phyloP scores from a whole-genome alignment of 2,797 vertebrate species.

The Pelochelys cantorii region DNA sequence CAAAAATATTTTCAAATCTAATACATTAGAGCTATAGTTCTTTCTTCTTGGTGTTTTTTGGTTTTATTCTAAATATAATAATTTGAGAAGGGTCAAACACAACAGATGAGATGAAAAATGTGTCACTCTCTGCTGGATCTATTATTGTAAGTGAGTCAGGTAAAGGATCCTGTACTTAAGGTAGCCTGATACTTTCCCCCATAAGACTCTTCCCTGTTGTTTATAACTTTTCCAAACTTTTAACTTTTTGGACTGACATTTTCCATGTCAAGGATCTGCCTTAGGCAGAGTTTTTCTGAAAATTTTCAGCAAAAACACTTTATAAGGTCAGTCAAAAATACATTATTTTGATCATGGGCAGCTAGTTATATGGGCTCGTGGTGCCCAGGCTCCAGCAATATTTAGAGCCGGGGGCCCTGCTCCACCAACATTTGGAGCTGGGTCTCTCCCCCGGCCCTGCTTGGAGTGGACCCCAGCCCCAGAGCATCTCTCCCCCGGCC shows the following conservation, averaged over 20 bases:
- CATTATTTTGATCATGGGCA: neutral
- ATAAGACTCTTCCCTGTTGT: neutral
- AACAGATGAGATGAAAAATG: neutral
- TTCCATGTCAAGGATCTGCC: neutral
- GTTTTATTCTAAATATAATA: neutral
- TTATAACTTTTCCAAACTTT: neutral
- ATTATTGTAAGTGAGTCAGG: neutral
- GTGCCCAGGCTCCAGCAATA: too few species aligned
- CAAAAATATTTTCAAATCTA: constrained; percentile 15
- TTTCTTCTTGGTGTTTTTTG: neutral
- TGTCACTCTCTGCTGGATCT: neutral
- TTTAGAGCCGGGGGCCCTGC: too few species aligned
- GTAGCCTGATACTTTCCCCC: neutral
- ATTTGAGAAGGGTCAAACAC: neutral
- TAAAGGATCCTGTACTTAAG: neutral
- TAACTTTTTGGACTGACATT: neutral
- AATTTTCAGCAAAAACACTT: neutral
- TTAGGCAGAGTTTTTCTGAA: neutral
- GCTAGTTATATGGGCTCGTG: too few species aligned
- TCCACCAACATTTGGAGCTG: too few species aligned
- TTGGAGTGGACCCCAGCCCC: too few species aligned
- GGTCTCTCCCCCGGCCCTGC: too few species aligned
- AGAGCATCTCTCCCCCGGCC: too few species aligned
- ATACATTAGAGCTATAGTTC: neutral
- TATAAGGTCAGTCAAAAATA: neutral